Conservation (phyloP, 2,113 vertebrate species). For the Burhinus oedicnemus region DNA sequence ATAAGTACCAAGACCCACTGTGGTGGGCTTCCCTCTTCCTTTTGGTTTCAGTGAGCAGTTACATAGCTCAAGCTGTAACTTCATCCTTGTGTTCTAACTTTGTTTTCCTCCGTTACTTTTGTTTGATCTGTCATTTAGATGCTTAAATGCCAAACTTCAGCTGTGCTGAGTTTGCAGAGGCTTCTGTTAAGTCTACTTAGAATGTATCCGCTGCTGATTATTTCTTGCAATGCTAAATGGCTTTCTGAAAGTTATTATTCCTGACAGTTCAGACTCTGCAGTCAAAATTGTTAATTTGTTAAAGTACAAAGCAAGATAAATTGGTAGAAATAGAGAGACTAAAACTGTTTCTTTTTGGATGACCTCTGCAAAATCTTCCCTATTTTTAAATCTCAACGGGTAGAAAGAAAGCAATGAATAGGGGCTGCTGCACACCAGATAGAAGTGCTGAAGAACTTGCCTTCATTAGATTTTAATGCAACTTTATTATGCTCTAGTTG, state of each 20-base stretch:
- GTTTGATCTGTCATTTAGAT: not conserved
- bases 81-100: not conserved
- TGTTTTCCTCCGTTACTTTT: not conserved
- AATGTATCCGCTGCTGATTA: not conserved
- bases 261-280: not conserved
- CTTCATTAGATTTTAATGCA: conserved; percentile 1
- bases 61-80: not conserved
- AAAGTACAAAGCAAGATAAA: not conserved
- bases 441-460: not conserved
- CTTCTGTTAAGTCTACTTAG: not conserved
- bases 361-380: not conserved
- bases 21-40: not conserved
- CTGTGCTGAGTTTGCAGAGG: not conserved
- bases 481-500: conserved; percentile 17
- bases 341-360: not conserved
- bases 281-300: not conserved
- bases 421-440: not conserved
- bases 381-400: not conserved
- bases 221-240: not conserved
- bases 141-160: not conserved
- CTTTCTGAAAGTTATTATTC: not conserved
- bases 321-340: not conserved
- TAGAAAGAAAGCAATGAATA: not conserved
- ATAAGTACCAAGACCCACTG: not conserved
- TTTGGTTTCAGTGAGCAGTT: not conserved